phyloP scores from a whole-genome alignment of 2,888 invertebrate genomes.

The Pomacea canaliculata region DNA sequence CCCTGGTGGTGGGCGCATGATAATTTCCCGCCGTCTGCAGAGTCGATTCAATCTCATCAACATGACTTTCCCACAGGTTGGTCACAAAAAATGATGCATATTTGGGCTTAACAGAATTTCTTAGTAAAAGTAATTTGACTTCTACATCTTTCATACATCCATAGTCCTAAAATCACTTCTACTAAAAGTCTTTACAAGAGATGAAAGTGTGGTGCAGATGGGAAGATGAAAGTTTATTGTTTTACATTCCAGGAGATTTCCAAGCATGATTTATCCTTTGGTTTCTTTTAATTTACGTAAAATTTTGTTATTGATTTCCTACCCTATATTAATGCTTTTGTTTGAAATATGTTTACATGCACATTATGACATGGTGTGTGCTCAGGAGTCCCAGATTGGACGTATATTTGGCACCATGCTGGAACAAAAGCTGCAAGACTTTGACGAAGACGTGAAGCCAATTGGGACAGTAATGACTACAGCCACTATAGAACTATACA shows the following conservation, averaged over 20 bases:
- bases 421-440: conserved; percentile 81
- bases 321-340: no score
- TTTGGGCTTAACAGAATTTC: background rate
- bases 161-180: no score
- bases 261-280: no score
- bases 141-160: background rate
- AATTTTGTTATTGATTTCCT: no score
- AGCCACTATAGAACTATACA: conserved; percentile 70
- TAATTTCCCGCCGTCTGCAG: conserved; percentile 68
- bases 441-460: conserved; percentile 83
- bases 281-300: no score
- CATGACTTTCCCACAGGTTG: conserved; percentile 79
- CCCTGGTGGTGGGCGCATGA: conserved; percentile 69
- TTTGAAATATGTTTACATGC: no score
- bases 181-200: no score
- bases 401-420: conserved; percentile 84
- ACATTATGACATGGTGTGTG: no score
- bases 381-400: conserved; percentile 74
- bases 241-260: no score
- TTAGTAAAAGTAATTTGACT: background rate
- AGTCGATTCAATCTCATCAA: conserved; percentile 70
- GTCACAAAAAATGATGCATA: conserved; percentile 2
- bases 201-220: no score
- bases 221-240: no score
- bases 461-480: conserved; percentile 71